These are phyloP conservation scores for Tiaroga cobitis DNA, from an alignment of 2,797 vertebrate species.

Conservation along the genomic window DNA sequence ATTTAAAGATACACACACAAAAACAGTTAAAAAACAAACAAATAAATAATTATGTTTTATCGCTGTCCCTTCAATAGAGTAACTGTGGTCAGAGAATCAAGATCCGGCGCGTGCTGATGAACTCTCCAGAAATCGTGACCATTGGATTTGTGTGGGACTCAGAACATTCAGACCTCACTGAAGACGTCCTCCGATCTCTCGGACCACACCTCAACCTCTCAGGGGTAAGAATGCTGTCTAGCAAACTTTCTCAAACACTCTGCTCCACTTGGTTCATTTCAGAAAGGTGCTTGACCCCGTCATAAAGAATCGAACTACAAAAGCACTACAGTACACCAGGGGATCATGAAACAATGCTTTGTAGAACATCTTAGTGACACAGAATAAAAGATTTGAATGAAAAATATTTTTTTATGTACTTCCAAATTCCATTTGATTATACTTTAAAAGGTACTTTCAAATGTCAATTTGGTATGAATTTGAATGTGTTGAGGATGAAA, in stretches of 20 bases:
- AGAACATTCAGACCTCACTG: slow-evolving; percentile 94
- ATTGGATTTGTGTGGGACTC: slow-evolving; percentile 97
- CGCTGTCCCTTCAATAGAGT: slow-evolving; percentile 75
- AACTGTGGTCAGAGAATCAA: slow-evolving; percentile 95
- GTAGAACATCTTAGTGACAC: neutral
- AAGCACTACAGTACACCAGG: neutral
- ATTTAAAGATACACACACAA: neutral
- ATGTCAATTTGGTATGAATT: neutral
- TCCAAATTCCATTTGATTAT: neutral
- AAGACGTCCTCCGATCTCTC: slow-evolving; percentile 90
- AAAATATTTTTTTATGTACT: neutral
- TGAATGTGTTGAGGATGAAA: neutral
- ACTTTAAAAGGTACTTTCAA: neutral
- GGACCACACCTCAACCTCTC: slow-evolving; percentile 90
- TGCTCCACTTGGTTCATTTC: neutral
- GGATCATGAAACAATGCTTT: neutral
- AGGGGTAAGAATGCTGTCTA: slow-evolving; percentile 76
- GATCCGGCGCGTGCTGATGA: slow-evolving; percentile 96
- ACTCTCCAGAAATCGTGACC: slow-evolving; percentile 97
- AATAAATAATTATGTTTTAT: neutral
- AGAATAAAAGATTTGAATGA: neutral
- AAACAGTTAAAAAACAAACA: neutral
- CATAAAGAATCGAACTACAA: neutral
- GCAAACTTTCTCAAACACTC: neutral
- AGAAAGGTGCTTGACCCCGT: neutral